Evolutionary conservation across 2,113 vertebrate species (phyloP).

Genomic region (Candoia aspera): DNA sequence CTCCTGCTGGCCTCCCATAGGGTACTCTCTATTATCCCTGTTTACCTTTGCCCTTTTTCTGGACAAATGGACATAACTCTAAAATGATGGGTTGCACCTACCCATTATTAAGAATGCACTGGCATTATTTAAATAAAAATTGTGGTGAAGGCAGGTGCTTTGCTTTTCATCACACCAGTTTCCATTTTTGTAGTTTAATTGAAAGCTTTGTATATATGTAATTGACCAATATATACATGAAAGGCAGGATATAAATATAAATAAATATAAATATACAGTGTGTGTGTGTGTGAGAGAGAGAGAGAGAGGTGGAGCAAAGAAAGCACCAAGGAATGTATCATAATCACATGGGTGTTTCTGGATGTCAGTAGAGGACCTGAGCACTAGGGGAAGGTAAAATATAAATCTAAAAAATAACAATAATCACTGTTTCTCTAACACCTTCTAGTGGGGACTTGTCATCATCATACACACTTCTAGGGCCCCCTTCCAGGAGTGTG

Average conservation of each 20-base stretch:
- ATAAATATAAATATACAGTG: not conserved
- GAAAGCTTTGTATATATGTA: not conserved
- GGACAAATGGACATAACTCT: not conserved
- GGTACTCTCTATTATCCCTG: not conserved
- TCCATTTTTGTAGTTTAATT: not conserved
- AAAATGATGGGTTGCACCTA: not conserved
- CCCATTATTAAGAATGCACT: too few species aligned
- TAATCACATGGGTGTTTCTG: not conserved
- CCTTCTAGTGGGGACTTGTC: not conserved
- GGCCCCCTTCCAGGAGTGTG: not conserved
- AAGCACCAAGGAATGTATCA: not conserved
- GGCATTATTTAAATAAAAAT: not conserved
- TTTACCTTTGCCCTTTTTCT: not conserved
- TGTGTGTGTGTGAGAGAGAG: not conserved
- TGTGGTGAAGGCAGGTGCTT: not conserved
- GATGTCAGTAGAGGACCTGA: not conserved
- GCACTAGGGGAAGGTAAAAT: not conserved
- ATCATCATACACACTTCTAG: not conserved
- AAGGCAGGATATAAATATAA: not conserved
- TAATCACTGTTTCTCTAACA: not conserved
- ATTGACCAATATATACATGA: not conserved
- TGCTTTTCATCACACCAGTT: not conserved
- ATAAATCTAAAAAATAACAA: not conserved
- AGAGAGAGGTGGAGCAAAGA: not conserved
- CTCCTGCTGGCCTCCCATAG: not conserved